Conservation (phyloP, 2,113 vertebrate species). For the Ictidomys tridecemlineatus region DNA sequence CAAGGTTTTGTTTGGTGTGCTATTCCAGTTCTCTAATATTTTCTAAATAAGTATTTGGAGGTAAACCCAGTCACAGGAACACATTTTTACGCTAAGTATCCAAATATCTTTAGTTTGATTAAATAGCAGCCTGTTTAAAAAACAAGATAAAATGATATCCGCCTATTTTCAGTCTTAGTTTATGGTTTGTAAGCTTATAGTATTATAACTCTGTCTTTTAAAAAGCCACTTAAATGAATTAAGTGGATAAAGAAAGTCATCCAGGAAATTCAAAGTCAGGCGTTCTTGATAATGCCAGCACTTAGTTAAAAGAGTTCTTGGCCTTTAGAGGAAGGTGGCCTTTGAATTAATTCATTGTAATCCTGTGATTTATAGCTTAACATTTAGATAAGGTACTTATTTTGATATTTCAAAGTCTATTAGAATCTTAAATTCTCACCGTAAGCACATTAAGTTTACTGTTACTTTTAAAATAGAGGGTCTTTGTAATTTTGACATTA, state of each 20-base stretch:
- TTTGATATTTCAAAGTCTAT: constrained; percentile 41
- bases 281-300: constrained; percentile 33
- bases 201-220: constrained; percentile 39
- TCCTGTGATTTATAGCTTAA: constrained; percentile 20
- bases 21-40: neutral
- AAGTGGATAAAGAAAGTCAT: constrained; percentile 63
- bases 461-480: neutral
- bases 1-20: constrained; percentile 48
- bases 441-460: neutral
- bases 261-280: constrained; percentile 61
- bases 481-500: neutral
- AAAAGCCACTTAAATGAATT: constrained; percentile 39
- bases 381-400: constrained; percentile 25
- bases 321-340: neutral
- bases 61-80: constrained; percentile 33
- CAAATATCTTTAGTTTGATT: constrained; percentile 52
- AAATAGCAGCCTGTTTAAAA: constrained; percentile 37
- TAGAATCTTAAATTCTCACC: neutral
- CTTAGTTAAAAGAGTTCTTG: neutral
- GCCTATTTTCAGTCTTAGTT: constrained; percentile 39
- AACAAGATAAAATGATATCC: constrained; percentile 44
- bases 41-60: constrained; percentile 56
- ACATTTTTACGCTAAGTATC: constrained; percentile 47
- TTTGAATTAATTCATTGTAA: constrained; percentile 7
- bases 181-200: constrained; percentile 33